Percentiles rank a stretch among this genome's conserved stretches.
Conservation (phyloP, 2,113 vertebrate species). For the Desmodus rotundus region DNA sequence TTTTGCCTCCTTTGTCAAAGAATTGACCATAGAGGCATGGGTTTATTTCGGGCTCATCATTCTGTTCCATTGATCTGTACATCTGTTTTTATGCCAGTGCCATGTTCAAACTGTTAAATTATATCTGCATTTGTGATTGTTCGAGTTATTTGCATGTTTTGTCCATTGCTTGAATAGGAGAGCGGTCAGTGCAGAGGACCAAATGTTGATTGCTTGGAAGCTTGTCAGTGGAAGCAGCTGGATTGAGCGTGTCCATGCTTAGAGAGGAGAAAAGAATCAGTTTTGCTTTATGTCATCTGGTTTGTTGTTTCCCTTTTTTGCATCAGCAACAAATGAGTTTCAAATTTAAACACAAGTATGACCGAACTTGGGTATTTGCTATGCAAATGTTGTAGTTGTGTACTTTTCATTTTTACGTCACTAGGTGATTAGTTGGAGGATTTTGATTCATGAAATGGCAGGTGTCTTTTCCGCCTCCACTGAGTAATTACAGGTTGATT, state of each 20-base stretch:
- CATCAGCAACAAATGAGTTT: neutral
- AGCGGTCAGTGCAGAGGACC: neutral
- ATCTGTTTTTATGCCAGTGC: neutral
- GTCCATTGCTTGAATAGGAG: neutral
- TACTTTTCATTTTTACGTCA: constrained; percentile 19
- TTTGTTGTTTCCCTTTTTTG: neutral
- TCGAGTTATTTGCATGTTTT: neutral
- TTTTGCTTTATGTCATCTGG: neutral
- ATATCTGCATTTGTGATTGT: neutral
- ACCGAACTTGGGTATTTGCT: neutral
- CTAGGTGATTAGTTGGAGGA: constrained; percentile 21
- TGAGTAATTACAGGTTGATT: constrained; percentile 45
- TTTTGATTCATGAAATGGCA: constrained; percentile 52
- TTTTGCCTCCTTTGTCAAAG: neutral
- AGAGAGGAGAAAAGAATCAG: neutral
- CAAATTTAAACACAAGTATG: neutral
- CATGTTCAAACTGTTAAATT: neutral
- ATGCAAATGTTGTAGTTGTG: neutral
- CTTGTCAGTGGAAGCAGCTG: neutral
- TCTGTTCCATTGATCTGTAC: neutral
- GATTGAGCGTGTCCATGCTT: neutral
- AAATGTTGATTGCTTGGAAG: neutral
- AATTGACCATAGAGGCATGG: neutral
- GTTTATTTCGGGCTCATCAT: neutral
- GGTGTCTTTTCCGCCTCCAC: constrained; percentile 29